Evolutionary conservation across 2,113 vertebrate genomes (phyloP).

Genomic region (Chaenocephalus aceratus): DNA sequence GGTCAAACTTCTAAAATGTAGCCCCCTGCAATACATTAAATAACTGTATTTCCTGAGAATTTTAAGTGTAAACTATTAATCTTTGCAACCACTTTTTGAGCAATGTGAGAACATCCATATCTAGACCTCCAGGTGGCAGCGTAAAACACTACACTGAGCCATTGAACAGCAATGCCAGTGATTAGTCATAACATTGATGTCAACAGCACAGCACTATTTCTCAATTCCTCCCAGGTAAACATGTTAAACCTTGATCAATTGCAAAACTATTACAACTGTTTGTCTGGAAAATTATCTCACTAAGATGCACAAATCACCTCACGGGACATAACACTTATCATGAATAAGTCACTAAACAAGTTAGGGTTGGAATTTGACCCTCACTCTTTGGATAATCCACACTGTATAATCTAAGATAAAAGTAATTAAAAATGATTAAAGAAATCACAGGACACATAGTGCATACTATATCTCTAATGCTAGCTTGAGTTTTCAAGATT

Average conservation of each 20-base stretch:
- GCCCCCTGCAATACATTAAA: neutral
- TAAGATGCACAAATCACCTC: slow-evolving; percentile 26
- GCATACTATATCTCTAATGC: neutral
- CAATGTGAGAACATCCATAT: neutral
- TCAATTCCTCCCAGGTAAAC: slow-evolving; percentile 13
- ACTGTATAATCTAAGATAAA: slow-evolving; percentile 17
- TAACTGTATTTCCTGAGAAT: neutral
- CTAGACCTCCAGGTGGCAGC: neutral
- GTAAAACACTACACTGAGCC: neutral
- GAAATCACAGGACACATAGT: neutral
- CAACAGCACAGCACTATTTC: slow-evolving; percentile 8
- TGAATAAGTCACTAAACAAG: slow-evolving; percentile 40
- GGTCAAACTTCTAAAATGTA: no score
- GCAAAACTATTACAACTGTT: slow-evolving; percentile 25
- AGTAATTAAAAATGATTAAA: slow-evolving; percentile 4
- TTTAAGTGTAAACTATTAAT: neutral
- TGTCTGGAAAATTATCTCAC: slow-evolving; percentile 8
- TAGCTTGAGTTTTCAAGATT: neutral
- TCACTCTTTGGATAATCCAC: slow-evolving; percentile 1
- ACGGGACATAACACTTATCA: slow-evolving; percentile 10
- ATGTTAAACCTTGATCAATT: slow-evolving; percentile 23
- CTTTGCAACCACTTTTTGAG: neutral
- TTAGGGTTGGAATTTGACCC: slow-evolving; percentile 55
- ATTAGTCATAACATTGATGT: neutral
- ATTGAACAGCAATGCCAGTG: neutral